Evolutionary conservation across 1,140 invertebrate genomes (phyloP), one percentile per base, ranked within the genome.

Genomic region (Helicoverpa armigera): DNA sequence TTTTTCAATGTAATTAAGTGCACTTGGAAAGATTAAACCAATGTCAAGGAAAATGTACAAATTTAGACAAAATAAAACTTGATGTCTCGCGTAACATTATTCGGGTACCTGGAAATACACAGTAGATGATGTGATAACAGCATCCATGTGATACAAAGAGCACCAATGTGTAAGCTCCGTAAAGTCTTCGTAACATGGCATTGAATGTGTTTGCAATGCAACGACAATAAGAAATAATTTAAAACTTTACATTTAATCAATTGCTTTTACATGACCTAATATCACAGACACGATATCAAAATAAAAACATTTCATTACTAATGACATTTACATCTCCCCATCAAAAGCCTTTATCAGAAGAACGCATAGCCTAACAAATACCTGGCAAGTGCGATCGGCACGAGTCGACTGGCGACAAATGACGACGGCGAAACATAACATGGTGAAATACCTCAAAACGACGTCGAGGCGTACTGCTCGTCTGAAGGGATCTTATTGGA

Each of bases 31-130:
- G 3, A 63, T n/a, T 23, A 13, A 29, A 13, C 11, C 14, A 53
- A n/a, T 70, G 3, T 18, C 29, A 53, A 43, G 13, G 11, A 51
- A 72, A n/a, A 54, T 2, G 18, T 14, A 23, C 48, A 0, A 60
- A 74, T 5, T 56, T 12, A 29, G n/a, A 73, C 5, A 43, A 43
- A 43, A 43, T 43, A 67, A 86, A 81, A 88, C 89, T 89, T 90
- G 89, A 87, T 92, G 85, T 88, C 90, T 90, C 85, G 86, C 56
- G 74, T 85, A 79, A 80, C 50, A 84, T 67, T 54, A 54, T 86
- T 82, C 88, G 89, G 90, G 89, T 94, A 94, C 92, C 93, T 94
- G 93, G 85, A 94, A 93, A 92, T 86, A 89, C 87, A 93, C 85
- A 88, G 92, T 89, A 90, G 92, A 90, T 92, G 92, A 89, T 87